Percentiles rank a stretch among this genome's conserved stretches.
phyloP scores from a whole-genome alignment of 2,797 vertebrate genomes.

The Toxotes lorentzi region DNA sequence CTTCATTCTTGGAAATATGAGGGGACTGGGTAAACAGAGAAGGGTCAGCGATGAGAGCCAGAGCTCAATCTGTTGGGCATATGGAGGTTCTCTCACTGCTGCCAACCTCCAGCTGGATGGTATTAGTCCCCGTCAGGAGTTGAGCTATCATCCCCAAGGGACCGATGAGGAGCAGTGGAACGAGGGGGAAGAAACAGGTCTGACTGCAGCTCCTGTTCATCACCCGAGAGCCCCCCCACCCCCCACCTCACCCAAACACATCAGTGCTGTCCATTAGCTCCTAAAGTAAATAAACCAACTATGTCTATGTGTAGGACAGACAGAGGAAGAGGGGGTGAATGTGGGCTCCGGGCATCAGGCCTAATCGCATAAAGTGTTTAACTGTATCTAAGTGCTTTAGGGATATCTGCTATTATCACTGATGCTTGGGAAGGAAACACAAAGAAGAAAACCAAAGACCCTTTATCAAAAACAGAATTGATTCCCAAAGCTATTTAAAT shows the following conservation, averaged over 20 bases:
- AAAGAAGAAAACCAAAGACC: neutral
- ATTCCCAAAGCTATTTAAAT: neutral
- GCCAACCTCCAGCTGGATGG: conserved; percentile 78
- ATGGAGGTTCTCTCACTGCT: conserved; percentile 66
- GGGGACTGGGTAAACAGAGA: conserved; percentile 31
- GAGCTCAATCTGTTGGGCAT: conserved; percentile 70
- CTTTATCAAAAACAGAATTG: neutral
- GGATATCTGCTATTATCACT: neutral
- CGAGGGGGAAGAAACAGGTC: conserved; percentile 32
- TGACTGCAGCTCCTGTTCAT: conserved; percentile 70
- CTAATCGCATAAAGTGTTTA: conserved; percentile 45
- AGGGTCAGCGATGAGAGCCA: conserved; percentile 53
- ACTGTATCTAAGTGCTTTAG: conserved; percentile 16
- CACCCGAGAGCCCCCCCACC: conserved; percentile 25
- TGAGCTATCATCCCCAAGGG: conserved; percentile 71
- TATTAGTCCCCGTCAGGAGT: conserved; percentile 67
- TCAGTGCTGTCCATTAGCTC: conserved; percentile 63
- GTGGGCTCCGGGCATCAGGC: conserved; percentile 17
- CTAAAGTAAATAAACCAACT: conserved; percentile 65
- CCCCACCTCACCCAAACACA: conserved; percentile 30
- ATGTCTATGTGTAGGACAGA: conserved; percentile 32
- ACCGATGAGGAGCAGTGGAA: conserved; percentile 57
- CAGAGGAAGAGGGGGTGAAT: conserved; percentile 25
- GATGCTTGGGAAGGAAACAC: neutral
- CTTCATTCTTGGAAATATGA: conserved; percentile 23